phyloP scores from a whole-genome alignment of 2,113 vertebrate genomes.

The Hippopotamus amphibius region DNA sequence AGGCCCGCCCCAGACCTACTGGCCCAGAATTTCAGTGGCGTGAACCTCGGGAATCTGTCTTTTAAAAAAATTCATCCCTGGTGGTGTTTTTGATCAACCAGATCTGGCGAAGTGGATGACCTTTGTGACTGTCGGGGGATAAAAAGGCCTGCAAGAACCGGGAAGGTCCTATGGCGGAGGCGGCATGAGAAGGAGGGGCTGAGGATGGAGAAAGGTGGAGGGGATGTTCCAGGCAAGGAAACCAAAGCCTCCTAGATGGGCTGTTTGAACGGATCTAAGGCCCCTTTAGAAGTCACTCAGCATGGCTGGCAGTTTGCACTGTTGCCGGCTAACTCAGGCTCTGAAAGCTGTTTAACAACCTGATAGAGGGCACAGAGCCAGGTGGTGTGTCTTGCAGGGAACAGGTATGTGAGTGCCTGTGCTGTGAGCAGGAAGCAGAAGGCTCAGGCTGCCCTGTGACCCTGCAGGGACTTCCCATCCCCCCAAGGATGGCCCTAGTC shows the following conservation, averaged over 20 bases:
- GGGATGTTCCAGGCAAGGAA: not conserved
- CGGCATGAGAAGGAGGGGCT: rapidly evolving
- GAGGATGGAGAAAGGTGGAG: not conserved
- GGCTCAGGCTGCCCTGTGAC: not conserved
- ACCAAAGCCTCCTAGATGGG: not conserved
- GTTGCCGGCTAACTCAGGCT: not conserved
- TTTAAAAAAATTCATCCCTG: not conserved
- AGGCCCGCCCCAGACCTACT: not conserved
- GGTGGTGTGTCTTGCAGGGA: not conserved
- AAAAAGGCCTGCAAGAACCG: rapidly evolving
- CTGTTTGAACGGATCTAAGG: not conserved
- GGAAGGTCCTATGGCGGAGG: no score
- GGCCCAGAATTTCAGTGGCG: not conserved
- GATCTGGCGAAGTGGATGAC: not conserved
- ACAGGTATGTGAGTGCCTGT: not conserved
- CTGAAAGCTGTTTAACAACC: not conserved
- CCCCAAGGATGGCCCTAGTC: not conserved
- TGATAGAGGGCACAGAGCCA: not conserved
- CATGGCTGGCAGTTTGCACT: rapidly evolving
- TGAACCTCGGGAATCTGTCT: not conserved
- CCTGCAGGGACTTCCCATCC: no score
- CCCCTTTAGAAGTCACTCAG: not conserved
- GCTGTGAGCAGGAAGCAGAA: not conserved
- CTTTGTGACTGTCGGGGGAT: not conserved
- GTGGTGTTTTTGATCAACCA: not conserved